Conservation (phyloP, 2,797 vertebrate species). For the Schizopygopsis malacanthus region DNA sequence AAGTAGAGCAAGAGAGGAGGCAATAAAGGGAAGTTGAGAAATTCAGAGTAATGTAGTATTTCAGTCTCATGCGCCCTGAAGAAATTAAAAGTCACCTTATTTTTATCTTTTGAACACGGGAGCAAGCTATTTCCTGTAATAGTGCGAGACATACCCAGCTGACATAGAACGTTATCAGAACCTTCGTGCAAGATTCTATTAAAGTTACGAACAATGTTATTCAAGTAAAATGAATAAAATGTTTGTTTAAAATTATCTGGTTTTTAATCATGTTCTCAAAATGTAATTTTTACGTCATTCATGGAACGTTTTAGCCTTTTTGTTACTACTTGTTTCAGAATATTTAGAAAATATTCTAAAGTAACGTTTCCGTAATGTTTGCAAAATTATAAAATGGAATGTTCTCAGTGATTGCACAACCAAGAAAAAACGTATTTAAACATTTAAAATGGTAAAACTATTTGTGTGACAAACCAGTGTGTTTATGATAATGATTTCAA, state of each 20-base stretch:
- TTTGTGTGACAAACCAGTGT: background rate
- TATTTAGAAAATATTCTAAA: too few relatives aligned
- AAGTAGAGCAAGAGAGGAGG: constrained; percentile 19
- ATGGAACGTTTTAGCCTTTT: too few relatives aligned
- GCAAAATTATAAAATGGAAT: too few relatives aligned
- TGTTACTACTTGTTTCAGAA: too few relatives aligned
- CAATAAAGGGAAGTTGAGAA: constrained; percentile 65
- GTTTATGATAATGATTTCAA: background rate
- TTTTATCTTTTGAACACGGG: background rate
- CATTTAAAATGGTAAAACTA: background rate
- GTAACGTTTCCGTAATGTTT: too few relatives aligned
- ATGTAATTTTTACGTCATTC: too few relatives aligned
- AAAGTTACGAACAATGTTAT: background rate
- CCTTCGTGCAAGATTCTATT: background rate
- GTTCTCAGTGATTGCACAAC: too few relatives aligned
- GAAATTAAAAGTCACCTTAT: constrained; percentile 11
- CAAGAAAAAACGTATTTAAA: too few relatives aligned
- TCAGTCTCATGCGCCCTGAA: background rate
- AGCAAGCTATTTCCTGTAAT: background rate
- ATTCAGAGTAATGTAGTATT: constrained; percentile 49
- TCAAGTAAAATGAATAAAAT: background rate
- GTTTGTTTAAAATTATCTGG: too few relatives aligned
- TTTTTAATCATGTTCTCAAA: too few relatives aligned
- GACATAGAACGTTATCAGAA: background rate
- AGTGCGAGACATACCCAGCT: background rate